Percentiles rank a stretch among this genome's conserved stretches.
Conservation (phyloP, 2,888 invertebrate genomes). For the Archaeoteleia sp. region DNA sequence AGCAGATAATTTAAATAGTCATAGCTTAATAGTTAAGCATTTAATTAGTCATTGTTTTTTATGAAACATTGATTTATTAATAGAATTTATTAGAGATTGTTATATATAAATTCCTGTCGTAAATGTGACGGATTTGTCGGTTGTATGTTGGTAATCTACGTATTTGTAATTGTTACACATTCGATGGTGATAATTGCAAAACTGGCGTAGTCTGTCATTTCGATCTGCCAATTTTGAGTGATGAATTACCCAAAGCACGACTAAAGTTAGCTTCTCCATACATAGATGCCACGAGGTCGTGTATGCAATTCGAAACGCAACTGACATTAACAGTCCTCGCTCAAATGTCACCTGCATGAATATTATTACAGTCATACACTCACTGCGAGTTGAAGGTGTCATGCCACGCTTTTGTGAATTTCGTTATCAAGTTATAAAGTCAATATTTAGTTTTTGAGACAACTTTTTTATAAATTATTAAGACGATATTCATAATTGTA, state of each 20-base stretch:
- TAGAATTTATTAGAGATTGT: no score
- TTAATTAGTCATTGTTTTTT: no score
- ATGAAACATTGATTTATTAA: no score
- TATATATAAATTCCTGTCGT: no score
- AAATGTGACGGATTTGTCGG: no score
- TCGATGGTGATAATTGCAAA: slow-evolving; percentile 9
- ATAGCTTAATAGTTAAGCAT: no score
- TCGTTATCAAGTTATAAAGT: slow-evolving; percentile 32
- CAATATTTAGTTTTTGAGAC: slow-evolving; percentile 38
- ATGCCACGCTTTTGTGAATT: slow-evolving; percentile 7
- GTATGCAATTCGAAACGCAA: slow-evolving; percentile 23
- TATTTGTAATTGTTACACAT: not conserved
- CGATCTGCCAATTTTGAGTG: slow-evolving; percentile 53
- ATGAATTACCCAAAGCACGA: slow-evolving; percentile 39
- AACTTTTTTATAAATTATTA: no score
- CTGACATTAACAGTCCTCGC: slow-evolving; percentile 26
- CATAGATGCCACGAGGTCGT: slow-evolving; percentile 13
- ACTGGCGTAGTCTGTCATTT: slow-evolving; percentile 7
- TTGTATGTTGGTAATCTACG: not conserved
- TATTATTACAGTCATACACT: slow-evolving; percentile 35
- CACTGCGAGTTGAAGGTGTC: slow-evolving; percentile 26
- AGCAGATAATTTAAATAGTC: no score
- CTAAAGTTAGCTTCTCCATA: slow-evolving; percentile 21
- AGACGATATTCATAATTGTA: no score
- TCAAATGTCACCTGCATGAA: slow-evolving; percentile 18